Evolutionary conservation across 2,888 invertebrate species (phyloP), one percentile per base, ranked within the genome.

Genomic region (Philereme transversata): DNA sequence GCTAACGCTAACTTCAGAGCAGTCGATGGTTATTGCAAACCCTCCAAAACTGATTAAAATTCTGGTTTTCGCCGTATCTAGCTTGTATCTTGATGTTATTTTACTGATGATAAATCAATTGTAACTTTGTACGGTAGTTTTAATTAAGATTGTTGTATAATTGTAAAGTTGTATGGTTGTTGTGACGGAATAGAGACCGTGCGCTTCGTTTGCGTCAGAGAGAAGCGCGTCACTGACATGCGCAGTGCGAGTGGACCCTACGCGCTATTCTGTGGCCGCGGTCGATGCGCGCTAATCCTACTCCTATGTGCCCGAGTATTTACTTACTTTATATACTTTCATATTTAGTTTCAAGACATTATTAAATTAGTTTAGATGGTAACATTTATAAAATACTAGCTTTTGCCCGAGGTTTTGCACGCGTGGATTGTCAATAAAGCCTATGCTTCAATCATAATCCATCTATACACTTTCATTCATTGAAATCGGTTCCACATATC

Each of bases 211-310:
- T 63, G 67, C 68, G 68, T 67, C 64, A 65, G 72, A 51, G 72
- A 76, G 78, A 78, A 79, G 65, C 72, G 67, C 77, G 79, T 76
- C 75, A 73, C 72, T 65, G 81, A 58, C 84, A 77, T 81, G 85
- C 86, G 84, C 84, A 40, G 40, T 40, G 79, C 52, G 51, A 44
- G 54, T 5, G 40, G 5, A 53, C 36, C 52, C 57, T 62, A 5
- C 10, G n/a, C 10, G 4, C 6, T 57, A 57, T 11, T 74, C 61
- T 62, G 36, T 52, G 56, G 53, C 60, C 8, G 4, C 78, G 81
- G 79, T 84, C 84, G 84, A 85, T 78, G 70, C 67, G 53, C 11
- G 36, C 51, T 55, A 11, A 51, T 49, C 46, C 52, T 43, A 46
- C 10, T 51, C 48, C 45, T 51, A 59, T 54, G 46, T 60, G 40